Evolutionary conservation across 2,797 vertebrate species (phyloP), one percentile per base, ranked within the genome.

Genomic region (Denticeps clupeoides): DNA sequence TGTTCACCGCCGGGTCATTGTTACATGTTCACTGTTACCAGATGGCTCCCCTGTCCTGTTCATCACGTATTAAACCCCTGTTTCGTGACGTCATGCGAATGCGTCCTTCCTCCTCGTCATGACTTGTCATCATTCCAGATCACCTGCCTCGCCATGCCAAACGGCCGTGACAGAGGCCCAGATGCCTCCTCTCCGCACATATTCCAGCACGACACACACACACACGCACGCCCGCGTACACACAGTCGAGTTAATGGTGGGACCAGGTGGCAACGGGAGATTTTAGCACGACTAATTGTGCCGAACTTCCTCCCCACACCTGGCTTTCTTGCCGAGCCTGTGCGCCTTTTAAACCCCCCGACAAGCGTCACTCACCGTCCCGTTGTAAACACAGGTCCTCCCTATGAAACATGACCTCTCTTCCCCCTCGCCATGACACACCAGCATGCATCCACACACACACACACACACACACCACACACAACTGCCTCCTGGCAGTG

Each of bases 211-310:
- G n/a, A 40, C 26, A 27, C 6, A 23, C 40, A 45, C 11, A 16
- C 15, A 18, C 28, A 13, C 27, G 24, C 22, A 13, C 37, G 12
- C 19, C 19, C 29, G 48, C 27, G 41, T 33, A 51, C 23, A 18
- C 10, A 41, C 24, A 46, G 46, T 45, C 38, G 42, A 53, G 56
- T 51, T 55, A 58, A 62, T 58, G 47, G 41, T 29, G 11, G 52
- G 59, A 41, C 40, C 49, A 52, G 51, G 48, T 62, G 48, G 51
- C 62, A 51, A 55, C 45, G 48, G 24, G 40, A 16, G 44, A 35
- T 35, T 49, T 58, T 31, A 55, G 26, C 32, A 24, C 12, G 12
- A 33, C 45, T 55, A 63, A 58, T 49, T 29, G 41, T 58, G 24
- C 9, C 11, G 27, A 32, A 48, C 31, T 44, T 40, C 28, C 51